Evolutionary conservation across 2,888 invertebrate genomes (phyloP).

Genomic region (Eurytoma californica): DNA sequence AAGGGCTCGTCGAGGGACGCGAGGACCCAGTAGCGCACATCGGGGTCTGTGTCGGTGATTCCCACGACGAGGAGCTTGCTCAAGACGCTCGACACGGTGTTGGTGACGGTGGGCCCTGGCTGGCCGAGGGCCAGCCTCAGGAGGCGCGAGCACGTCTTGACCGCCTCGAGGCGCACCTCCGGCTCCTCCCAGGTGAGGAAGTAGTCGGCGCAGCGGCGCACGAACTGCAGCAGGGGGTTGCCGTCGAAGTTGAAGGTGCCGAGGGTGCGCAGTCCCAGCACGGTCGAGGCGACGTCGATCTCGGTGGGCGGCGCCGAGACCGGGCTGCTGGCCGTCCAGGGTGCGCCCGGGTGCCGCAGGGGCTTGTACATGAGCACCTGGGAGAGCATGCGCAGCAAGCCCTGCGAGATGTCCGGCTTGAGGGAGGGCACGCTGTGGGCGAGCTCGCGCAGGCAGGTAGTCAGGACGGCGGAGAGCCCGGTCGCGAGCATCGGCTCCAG

Average conservation of each 20-base stretch:
- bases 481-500: constrained; percentile 95
- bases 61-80: constrained; percentile 93
- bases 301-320: constrained; percentile 77
- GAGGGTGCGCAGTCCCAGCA: constrained; percentile 93
- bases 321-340: constrained; percentile 78
- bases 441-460: constrained; percentile 92
- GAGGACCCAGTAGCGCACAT: constrained; percentile 94
- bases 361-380: constrained; percentile 90
- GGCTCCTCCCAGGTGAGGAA: constrained; percentile 93
- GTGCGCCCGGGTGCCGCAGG: constrained; percentile 87
- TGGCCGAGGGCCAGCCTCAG: constrained; percentile 88
- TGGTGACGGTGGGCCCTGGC: constrained; percentile 89
- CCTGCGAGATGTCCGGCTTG: constrained; percentile 93
- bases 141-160: constrained; percentile 93
- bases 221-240: constrained; percentile 93
- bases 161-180: constrained; percentile 94
- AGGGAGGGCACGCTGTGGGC: constrained; percentile 91
- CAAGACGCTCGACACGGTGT: constrained; percentile 93
- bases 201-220: constrained; percentile 93
- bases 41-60: constrained; percentile 96
- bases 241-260: constrained; percentile 95
- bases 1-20: constrained; percentile 93
- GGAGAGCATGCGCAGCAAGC: constrained; percentile 92
- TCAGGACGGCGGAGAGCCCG: constrained; percentile 92
- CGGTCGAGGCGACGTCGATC: constrained; percentile 88